Conservation (phyloP, 2,113 vertebrate genomes). For the Camelus dromedarius region DNA sequence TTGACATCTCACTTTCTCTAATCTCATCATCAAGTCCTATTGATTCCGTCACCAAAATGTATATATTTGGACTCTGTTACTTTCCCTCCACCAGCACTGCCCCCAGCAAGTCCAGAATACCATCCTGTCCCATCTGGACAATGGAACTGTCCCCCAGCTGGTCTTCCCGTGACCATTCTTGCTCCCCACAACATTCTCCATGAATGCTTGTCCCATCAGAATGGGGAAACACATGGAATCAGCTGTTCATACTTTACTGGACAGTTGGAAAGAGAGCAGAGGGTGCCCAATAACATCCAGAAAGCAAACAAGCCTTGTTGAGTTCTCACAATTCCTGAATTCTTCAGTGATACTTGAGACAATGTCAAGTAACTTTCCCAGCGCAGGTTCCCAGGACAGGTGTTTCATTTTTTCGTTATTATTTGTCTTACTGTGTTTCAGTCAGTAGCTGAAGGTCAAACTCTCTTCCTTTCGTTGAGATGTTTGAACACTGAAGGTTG, state of each 20-base stretch:
- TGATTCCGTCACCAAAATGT: not conserved
- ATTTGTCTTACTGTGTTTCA: not conserved
- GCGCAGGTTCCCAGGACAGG: not conserved
- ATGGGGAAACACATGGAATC: not conserved
- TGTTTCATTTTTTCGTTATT: not conserved
- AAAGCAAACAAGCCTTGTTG: not conserved
- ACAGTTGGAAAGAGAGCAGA: not conserved
- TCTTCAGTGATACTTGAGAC: not conserved
- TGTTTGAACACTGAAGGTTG: not conserved
- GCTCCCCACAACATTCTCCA: not conserved
- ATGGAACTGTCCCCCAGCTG: not conserved
- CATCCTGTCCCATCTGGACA: not conserved
- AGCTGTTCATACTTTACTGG: not conserved
- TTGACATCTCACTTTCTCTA: not conserved
- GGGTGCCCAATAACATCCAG: not conserved
- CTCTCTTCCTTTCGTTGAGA: not conserved
- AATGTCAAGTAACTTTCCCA: not conserved
- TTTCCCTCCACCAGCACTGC: not conserved
- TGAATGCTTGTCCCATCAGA: no score
- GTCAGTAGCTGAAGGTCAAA: not conserved
- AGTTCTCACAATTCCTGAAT: no score
- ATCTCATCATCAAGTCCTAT: no score
- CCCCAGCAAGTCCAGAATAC: not conserved
- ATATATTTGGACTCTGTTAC: not conserved
- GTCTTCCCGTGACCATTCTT: not conserved